These are phyloP conservation scores for Leptinotarsa defecta DNA, from an alignment of 1,140 invertebrate genomes.

Conservation along the genomic window DNA sequence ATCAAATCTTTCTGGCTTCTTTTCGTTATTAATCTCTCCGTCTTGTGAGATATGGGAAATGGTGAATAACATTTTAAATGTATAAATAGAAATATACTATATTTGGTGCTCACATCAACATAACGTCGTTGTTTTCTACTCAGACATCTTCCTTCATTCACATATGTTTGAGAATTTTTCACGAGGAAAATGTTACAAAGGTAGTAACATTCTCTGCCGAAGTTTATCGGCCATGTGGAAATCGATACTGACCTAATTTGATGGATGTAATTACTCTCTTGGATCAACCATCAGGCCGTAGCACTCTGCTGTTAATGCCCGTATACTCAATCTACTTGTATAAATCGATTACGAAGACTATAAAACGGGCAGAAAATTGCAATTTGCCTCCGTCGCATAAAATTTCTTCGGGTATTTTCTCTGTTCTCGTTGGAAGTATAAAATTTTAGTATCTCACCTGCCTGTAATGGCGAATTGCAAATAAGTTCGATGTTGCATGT, in stretches of 20 bases:
- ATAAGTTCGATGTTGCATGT: background rate
- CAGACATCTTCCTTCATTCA: no score
- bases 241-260: constrained; percentile 3
- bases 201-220: no score
- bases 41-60: no score
- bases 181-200: no score
- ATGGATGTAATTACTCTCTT: background rate
- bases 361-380: background rate
- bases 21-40: no score
- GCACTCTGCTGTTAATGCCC: background rate
- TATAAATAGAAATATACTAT: no score
- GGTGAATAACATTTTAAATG: no score
- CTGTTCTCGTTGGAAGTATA: background rate
- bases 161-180: no score
- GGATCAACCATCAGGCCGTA: background rate
- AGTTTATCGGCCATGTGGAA: background rate
- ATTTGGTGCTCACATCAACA: no score
- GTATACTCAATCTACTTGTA: background rate
- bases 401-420: background rate
- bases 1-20: no score
- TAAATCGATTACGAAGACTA: background rate
- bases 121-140: no score
- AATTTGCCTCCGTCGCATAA: background rate
- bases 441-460: background rate
- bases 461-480: background rate